Evolutionary conservation across 2,888 invertebrate genomes (phyloP).

Genomic region (Caenorhabditis plicata): DNA sequence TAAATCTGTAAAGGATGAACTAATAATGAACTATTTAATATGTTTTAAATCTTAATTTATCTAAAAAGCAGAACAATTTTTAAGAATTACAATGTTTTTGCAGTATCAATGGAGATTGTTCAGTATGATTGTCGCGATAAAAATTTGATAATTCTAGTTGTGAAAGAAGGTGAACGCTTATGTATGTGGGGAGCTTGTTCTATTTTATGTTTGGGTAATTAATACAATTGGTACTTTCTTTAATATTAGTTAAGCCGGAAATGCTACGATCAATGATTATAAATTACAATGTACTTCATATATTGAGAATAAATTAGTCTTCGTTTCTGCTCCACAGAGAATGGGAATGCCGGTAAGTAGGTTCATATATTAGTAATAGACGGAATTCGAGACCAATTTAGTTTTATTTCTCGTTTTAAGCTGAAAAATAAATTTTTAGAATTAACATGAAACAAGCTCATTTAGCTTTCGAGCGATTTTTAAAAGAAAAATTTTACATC

Average conservation of each 20-base stretch:
- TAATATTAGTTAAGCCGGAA: conserved; percentile 26
- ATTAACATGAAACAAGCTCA: too few relatives aligned
- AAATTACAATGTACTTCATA: conserved; percentile 11
- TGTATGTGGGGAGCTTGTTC: conserved; percentile 26
- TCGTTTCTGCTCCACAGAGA: conserved; percentile 19
- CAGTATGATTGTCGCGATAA: conserved; percentile 12
- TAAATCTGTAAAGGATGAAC: too few relatives aligned
- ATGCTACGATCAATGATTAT: conserved; percentile 20
- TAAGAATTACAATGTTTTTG: too few relatives aligned
- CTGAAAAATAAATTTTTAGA: too few relatives aligned
- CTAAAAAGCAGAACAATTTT: too few relatives aligned
- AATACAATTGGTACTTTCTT: not conserved
- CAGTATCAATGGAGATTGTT: conserved; percentile 2
- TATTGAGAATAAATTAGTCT: conserved; percentile 8
- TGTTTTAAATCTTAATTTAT: too few relatives aligned
- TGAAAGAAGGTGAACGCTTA: conserved; percentile 16
- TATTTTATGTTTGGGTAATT: conserved; percentile 19
- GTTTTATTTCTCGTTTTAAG: too few relatives aligned
- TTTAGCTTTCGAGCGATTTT: too few relatives aligned
- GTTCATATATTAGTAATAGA: too few relatives aligned
- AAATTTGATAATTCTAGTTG: conserved; percentile 14
- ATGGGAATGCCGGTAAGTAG: conserved; percentile 23
- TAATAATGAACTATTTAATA: too few relatives aligned
- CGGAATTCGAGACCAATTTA: too few relatives aligned
- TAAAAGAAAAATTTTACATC: too few relatives aligned